A percentile compares a stretch with the other conserved stretches of the same genome.
These are phyloP conservation scores for Holotrichia oblita DNA, from an alignment of 1,140 invertebrate genomes.

Conservation along the genomic window DNA sequence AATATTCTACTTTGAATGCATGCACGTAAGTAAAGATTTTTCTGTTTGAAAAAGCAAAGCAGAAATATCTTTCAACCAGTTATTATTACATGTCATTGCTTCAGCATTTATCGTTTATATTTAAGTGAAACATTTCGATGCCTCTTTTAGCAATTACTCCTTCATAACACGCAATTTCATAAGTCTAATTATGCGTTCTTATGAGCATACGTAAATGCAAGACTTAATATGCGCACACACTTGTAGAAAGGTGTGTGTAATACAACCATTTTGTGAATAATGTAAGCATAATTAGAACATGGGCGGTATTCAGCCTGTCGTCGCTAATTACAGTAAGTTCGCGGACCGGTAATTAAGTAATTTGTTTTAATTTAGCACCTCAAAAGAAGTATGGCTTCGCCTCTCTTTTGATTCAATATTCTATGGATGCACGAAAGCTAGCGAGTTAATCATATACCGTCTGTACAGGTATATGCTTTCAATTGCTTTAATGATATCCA, in stretches of 20 bases:
- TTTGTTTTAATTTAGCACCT: slow-evolving; percentile 47
- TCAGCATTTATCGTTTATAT: neutral
- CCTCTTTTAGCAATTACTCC: neutral
- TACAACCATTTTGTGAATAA: slow-evolving; percentile 45
- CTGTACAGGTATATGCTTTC: neutral
- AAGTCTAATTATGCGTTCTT: neutral
- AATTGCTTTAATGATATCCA: slow-evolving; percentile 10
- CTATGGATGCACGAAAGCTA: neutral
- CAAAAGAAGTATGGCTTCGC: slow-evolving; percentile 13
- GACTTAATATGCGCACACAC: neutral
- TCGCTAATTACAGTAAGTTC: slow-evolving; percentile 51
- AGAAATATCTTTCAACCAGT: too few species aligned
- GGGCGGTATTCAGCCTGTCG: slow-evolving; percentile 45
- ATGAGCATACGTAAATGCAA: neutral
- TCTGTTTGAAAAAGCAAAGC: too few species aligned
- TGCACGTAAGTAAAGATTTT: too few species aligned
- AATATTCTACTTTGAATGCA: too few species aligned
- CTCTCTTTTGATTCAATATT: neutral
- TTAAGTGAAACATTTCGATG: neutral
- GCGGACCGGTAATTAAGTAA: slow-evolving; percentile 50
- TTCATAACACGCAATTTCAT: neutral
- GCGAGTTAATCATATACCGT: neutral
- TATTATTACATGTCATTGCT: too few species aligned
- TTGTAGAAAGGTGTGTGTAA: slow-evolving; percentile 36
- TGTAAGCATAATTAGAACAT: slow-evolving; percentile 49